Evolutionary conservation across 2,888 invertebrate genomes (phyloP).

Genomic region (Chironomus riparius): DNA sequence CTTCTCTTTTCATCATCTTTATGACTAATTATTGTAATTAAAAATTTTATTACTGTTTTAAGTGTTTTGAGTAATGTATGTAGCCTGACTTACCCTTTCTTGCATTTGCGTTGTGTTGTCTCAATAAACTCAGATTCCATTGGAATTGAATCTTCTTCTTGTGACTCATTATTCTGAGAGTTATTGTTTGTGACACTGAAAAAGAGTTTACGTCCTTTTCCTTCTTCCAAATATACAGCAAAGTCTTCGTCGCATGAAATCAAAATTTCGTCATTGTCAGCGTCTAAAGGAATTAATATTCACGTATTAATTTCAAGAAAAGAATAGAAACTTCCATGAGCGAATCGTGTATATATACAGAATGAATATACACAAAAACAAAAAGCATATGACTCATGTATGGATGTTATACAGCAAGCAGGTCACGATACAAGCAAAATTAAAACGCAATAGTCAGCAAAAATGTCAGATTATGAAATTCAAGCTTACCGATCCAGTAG

Average conservation of each 20-base stretch:
- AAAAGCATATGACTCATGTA: background rate
- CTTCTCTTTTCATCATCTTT: conserved; percentile 6
- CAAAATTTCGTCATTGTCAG: conserved; percentile 38
- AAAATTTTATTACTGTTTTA: background rate
- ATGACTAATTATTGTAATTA: background rate
- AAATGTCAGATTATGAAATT: conserved; percentile 8
- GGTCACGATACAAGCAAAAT: background rate
- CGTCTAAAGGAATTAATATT: conserved; percentile 28
- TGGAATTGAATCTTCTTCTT: background rate
- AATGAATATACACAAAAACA: background rate
- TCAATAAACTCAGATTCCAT: background rate
- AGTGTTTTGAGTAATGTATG: no score
- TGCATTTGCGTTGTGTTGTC: background rate
- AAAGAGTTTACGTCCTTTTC: conserved; percentile 9
- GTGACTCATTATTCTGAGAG: background rate
- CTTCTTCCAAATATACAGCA: conserved; percentile 4
- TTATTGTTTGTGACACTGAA: background rate
- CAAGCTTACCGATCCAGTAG: conserved; percentile 23
- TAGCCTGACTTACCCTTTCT: background rate
- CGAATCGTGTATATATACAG: background rate
- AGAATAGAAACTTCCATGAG: background rate
- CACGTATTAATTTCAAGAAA: background rate
- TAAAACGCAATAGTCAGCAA: conserved; percentile 6
- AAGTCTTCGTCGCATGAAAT: conserved; percentile 30
- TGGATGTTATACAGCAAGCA: no score